These are phyloP conservation scores for Galaxea fascicularis DNA, from an alignment of 92 coral and sea anemone genomes.

Conservation along the genomic window DNA sequence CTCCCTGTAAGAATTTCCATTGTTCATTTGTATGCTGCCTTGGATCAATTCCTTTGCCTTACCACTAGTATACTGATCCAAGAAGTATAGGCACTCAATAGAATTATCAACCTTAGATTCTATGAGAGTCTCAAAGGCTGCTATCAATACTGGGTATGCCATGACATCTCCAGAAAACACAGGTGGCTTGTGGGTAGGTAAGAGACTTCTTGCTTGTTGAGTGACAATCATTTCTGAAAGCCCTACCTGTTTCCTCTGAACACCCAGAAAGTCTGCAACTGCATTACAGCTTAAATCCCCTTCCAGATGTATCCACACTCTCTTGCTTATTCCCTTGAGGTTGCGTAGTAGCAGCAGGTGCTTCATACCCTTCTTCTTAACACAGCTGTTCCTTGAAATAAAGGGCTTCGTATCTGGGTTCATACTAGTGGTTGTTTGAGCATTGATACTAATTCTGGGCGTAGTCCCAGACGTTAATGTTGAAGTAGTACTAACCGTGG, in stretches of 20 bases:
- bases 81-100: slow-evolving; percentile 63
- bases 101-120: slow-evolving; percentile 69
- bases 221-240: slow-evolving; percentile 65
- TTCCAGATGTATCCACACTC: not conserved
- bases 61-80: slow-evolving; percentile 73
- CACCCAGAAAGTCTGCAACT: not conserved
- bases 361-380: not conserved
- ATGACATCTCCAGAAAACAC: slow-evolving; percentile 72
- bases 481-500: not conserved
- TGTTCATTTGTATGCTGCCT: slow-evolving; percentile 68
- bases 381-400: not conserved
- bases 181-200: slow-evolving; percentile 73
- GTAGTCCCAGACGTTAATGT: not conserved
- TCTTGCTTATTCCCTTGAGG: not conserved
- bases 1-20: slow-evolving; percentile 55
- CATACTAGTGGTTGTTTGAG: not conserved
- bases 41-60: slow-evolving; percentile 67
- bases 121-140: slow-evolving; percentile 70
- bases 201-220: slow-evolving; percentile 66
- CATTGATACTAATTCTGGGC: not conserved
- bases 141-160: slow-evolving; percentile 72
- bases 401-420: not conserved
- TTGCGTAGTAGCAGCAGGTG: not conserved
- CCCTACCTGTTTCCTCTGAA: slow-evolving; percentile 3
- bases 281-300: slow-evolving; percentile 13